These are phyloP conservation scores for Dascyllus trimaculatus DNA, from an alignment of 2,113 vertebrate species.

Conservation along the genomic window DNA sequence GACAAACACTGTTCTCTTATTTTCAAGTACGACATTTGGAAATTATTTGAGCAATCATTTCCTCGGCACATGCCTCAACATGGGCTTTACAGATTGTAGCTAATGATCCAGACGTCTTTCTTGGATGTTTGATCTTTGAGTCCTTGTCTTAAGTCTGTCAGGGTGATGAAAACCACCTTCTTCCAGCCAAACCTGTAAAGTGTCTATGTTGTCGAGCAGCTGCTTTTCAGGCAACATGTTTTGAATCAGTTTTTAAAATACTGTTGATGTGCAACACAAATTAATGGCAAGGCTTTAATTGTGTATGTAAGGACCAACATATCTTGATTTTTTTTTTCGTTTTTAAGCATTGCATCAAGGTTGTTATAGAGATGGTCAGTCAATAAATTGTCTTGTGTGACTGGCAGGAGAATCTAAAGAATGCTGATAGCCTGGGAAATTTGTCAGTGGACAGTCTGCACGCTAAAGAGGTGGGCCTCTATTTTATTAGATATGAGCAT, in stretches of 20 bases:
- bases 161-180: constrained; percentile 26
- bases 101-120: constrained; percentile 26
- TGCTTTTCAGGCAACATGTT: neutral
- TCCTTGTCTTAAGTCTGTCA: neutral
- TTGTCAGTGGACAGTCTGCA: constrained; percentile 73
- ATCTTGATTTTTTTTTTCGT: neutral
- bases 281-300: neutral
- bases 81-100: neutral
- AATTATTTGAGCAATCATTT: constrained; percentile 23
- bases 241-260: neutral
- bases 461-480: constrained; percentile 72
- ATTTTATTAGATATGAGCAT: constrained; percentile 83
- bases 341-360: constrained; percentile 42
- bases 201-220: neutral
- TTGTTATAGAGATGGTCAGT: constrained; percentile 65
- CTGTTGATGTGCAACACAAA: neutral
- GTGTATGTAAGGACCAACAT: neutral
- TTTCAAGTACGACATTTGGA: neutral
- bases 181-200: constrained; percentile 1
- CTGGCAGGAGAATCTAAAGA: constrained; percentile 85
- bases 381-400: constrained; percentile 75
- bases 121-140: constrained; percentile 28
- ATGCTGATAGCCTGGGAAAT: constrained; percentile 77
- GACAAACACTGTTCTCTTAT: neutral
- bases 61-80: constrained; percentile 40